phyloP scores from a whole-genome alignment of 2,113 vertebrate species.

The Antechinus flavipes region DNA sequence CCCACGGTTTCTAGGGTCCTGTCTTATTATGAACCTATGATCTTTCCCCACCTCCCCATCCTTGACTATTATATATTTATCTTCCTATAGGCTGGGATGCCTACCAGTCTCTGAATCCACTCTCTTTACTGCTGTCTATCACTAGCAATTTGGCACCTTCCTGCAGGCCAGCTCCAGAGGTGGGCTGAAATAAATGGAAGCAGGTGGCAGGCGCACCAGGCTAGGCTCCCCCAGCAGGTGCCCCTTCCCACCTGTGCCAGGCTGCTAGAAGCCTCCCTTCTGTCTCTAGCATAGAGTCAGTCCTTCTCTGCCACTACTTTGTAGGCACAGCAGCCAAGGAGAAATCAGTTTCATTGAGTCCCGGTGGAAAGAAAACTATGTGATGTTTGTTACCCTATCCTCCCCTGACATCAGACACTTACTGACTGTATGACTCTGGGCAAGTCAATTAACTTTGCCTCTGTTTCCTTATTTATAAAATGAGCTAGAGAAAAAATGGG shows the following conservation, averaged over 20 bases:
- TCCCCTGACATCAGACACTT: not conserved
- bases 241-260: not conserved
- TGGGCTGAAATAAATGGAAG: not conserved
- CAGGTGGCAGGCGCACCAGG: not conserved
- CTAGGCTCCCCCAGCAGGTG: not conserved
- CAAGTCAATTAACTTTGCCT: not conserved
- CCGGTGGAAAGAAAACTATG: not conserved
- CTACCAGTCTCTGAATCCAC: not conserved
- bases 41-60: not conserved
- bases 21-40: not conserved
- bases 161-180: not conserved
- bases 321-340: not conserved
- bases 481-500: not conserved
- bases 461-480: not conserved
- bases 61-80: not conserved
- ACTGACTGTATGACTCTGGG: not conserved
- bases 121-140: slow-evolving; percentile 5
- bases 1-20: too few relatives aligned
- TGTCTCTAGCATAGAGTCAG: not conserved
- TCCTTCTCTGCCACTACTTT: not conserved
- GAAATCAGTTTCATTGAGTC: not conserved
- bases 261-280: not conserved
- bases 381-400: not conserved
- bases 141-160: not conserved
- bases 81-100: not conserved